These are phyloP conservation scores for Dasyurus viverrinus DNA, from an alignment of 2,113 vertebrate genomes.

Conservation along the genomic window DNA sequence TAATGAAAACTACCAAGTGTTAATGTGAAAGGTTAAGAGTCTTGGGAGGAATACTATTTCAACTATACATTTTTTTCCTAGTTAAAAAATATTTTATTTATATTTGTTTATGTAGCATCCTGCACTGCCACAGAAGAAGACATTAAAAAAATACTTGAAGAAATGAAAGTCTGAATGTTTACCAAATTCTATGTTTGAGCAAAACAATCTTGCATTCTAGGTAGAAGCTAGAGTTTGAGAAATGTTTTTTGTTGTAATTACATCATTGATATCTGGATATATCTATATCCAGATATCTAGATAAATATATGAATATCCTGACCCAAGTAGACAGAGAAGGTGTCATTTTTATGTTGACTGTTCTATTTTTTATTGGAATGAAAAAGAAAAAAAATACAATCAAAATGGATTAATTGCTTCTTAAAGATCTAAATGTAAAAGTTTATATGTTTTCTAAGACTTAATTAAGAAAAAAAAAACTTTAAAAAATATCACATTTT, in stretches of 20 bases:
- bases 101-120: slow-evolving; percentile 15
- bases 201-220: not conserved
- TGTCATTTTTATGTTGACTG: not conserved
- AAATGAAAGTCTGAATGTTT: slow-evolving; percentile 16
- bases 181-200: slow-evolving; percentile 1
- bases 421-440: slow-evolving; percentile 9
- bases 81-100: not conserved
- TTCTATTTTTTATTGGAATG: not conserved
- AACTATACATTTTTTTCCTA: slow-evolving; percentile 20
- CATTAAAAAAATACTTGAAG: slow-evolving; percentile 23
- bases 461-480: slow-evolving; percentile 19
- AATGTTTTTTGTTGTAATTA: slow-evolving; percentile 29
- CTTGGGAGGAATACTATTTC: slow-evolving; percentile 20
- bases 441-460: not conserved
- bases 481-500: slow-evolving; percentile 6
- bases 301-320: not conserved
- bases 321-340: not conserved
- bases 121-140: slow-evolving; percentile 7
- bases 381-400: not conserved
- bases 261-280: not conserved
- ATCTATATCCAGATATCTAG: not conserved
- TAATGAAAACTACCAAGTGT: slow-evolving; percentile 38
- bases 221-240: not conserved
- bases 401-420: slow-evolving; percentile 32
- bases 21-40: slow-evolving; percentile 36